Conservation (phyloP, 2,797 vertebrate genomes). For the Mastacembelus armatus region DNA sequence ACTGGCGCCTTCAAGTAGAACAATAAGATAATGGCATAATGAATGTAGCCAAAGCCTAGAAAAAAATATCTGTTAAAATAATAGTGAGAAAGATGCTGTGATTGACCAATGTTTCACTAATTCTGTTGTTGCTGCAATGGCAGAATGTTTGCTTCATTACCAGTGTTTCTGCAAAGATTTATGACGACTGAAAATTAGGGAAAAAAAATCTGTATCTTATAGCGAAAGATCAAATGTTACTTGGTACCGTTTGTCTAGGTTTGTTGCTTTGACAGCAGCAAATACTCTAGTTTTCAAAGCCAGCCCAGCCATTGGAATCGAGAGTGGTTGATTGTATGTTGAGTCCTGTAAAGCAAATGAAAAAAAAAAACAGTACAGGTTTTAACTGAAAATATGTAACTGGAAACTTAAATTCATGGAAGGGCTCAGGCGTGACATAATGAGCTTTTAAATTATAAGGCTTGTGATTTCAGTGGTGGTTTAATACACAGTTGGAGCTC, state of each 20-base stretch:
- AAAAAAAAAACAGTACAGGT: not conserved
- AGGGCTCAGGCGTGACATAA: not conserved
- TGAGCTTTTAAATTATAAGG: not conserved
- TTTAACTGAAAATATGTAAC: not conserved
- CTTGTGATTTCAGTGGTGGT: not conserved
- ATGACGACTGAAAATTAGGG: not conserved
- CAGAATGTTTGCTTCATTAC: not conserved
- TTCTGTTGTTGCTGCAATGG: not conserved
- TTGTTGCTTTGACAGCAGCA: conserved; percentile 96
- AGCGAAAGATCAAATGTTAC: not conserved
- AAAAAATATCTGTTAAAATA: conserved; percentile 48
- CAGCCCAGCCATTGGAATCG: conserved; percentile 91
- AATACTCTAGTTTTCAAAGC: conserved; percentile 98
- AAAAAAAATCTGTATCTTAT: conserved; percentile 3
- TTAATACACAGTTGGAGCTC: not conserved
- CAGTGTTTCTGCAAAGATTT: not conserved
- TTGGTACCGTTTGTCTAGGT: conserved; percentile 94
- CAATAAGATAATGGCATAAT: conserved; percentile 75
- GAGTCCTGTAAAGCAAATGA: conserved; percentile 88
- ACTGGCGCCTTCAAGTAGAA: conserved; percentile 74
- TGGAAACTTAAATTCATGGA: not conserved
- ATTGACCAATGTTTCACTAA: not conserved
- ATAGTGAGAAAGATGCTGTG: conserved; percentile 33
- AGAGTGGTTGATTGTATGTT: conserved; percentile 90
- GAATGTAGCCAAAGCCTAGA: conserved; percentile 43